These are phyloP conservation scores for Drosophila lacteicornis DNA, from an alignment of 1,140 invertebrate species.

Conservation along the genomic window DNA sequence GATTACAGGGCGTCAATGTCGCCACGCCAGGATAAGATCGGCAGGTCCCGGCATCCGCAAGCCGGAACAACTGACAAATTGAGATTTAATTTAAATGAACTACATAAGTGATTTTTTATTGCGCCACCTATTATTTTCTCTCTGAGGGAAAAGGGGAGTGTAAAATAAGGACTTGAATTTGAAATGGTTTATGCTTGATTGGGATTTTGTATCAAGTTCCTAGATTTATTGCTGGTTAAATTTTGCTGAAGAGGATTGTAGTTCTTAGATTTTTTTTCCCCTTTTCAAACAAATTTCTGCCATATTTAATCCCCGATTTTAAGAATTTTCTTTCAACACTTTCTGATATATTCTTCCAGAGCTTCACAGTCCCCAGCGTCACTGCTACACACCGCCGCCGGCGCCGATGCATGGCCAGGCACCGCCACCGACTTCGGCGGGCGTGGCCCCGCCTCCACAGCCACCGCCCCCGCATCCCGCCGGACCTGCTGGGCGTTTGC, in stretches of 20 bases:
- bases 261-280: too few species aligned
- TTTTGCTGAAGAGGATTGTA: neutral
- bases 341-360: conserved; percentile 22
- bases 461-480: conserved; percentile 19
- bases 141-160: neutral
- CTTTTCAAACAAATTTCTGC: too few species aligned
- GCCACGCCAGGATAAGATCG: conserved; percentile 73
- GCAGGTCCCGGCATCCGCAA: conserved; percentile 34
- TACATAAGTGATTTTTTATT: conserved; percentile 82
- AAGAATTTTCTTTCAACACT: too few species aligned
- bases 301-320: too few species aligned
- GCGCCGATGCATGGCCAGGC: conserved; percentile 30
- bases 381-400: conserved; percentile 55
- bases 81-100: conserved; percentile 83
- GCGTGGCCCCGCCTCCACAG: conserved; percentile 13
- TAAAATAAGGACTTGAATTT: neutral
- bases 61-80: conserved; percentile 65
- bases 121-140: conserved; percentile 21
- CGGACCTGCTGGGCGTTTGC: conserved; percentile 36
- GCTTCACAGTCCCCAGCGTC: conserved; percentile 64
- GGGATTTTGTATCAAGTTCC: too few species aligned
- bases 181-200: neutral
- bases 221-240: rapidly evolving
- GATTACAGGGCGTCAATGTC: conserved; percentile 79
- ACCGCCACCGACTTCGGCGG: conserved; percentile 16